phyloP scores from a whole-genome alignment of 2,113 vertebrate genomes.

The Xenopus borealis region DNA sequence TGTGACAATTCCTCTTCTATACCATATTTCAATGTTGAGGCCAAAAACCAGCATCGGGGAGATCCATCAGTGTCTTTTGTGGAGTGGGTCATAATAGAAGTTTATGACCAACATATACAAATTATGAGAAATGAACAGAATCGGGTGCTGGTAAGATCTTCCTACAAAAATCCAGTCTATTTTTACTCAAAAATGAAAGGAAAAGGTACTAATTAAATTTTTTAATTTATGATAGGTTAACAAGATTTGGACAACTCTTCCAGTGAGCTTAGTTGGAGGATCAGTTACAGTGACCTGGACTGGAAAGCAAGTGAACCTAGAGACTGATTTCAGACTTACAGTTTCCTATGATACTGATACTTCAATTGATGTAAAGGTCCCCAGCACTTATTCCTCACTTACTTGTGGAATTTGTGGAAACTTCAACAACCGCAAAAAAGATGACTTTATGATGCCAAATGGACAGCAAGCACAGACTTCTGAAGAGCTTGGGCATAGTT shows the following conservation, averaged over 20 bases:
- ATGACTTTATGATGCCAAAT: slow-evolving; percentile 57
- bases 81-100: slow-evolving; percentile 57
- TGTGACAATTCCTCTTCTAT: slow-evolving; percentile 53
- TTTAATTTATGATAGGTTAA: slow-evolving; percentile 59
- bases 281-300: slow-evolving; percentile 53
- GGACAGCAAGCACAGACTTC: slow-evolving; percentile 38
- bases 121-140: slow-evolving; percentile 55
- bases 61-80: slow-evolving; percentile 53
- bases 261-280: slow-evolving; percentile 53
- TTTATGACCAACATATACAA: slow-evolving; percentile 52
- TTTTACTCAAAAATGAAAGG: neutral
- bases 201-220: neutral
- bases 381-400: slow-evolving; percentile 55
- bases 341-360: slow-evolving; percentile 59
- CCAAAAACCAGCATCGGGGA: slow-evolving; percentile 54
- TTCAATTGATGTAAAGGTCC: slow-evolving; percentile 58
- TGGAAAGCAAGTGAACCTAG: slow-evolving; percentile 53
- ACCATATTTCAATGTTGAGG: slow-evolving; percentile 63
- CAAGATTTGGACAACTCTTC: slow-evolving; percentile 68
- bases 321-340: slow-evolving; percentile 57
- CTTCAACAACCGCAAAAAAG: slow-evolving; percentile 57
- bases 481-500: slow-evolving; percentile 54
- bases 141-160: slow-evolving; percentile 63
- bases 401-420: slow-evolving; percentile 73
- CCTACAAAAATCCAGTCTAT: neutral